A percentile compares a stretch with the other conserved stretches of the same genome.
Conservation (phyloP, 2,113 vertebrate genomes). For the Eclectus roratus region DNA sequence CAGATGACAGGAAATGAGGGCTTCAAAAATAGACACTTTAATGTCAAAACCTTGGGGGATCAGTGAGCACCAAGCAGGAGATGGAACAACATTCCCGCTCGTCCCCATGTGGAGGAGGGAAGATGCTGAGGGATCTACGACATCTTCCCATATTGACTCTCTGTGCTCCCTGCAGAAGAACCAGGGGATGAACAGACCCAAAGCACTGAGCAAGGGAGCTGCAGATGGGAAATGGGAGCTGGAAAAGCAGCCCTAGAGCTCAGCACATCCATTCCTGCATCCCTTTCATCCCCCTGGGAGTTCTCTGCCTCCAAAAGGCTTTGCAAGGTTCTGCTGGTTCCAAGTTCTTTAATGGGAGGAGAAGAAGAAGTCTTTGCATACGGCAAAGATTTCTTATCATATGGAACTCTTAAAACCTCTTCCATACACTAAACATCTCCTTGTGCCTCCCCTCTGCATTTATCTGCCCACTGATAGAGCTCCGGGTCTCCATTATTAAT, state of each 20-base stretch:
- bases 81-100: not conserved
- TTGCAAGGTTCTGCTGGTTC: not conserved
- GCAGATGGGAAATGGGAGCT: not conserved
- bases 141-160: fast-evolving
- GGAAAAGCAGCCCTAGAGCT: not conserved
- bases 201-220: not conserved
- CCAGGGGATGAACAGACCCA: not conserved
- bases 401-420: not conserved
- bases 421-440: not conserved
- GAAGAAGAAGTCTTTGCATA: not conserved
- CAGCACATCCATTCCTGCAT: not conserved
- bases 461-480: not conserved
- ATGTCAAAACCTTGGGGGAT: not conserved
- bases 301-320: not conserved
- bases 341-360: not conserved
- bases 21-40: slow-evolving; percentile 53
- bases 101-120: fast-evolving
- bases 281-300: not conserved
- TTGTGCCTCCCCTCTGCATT: not conserved
- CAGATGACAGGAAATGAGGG: slow-evolving; percentile 43
- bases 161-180: not conserved
- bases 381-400: not conserved
- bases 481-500: fast-evolving
- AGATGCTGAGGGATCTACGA: fast-evolving
- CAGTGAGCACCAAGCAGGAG: fast-evolving